Evolutionary conservation across 2,797 vertebrate species (phyloP).

Genomic region (Ispidina lecontei): DNA sequence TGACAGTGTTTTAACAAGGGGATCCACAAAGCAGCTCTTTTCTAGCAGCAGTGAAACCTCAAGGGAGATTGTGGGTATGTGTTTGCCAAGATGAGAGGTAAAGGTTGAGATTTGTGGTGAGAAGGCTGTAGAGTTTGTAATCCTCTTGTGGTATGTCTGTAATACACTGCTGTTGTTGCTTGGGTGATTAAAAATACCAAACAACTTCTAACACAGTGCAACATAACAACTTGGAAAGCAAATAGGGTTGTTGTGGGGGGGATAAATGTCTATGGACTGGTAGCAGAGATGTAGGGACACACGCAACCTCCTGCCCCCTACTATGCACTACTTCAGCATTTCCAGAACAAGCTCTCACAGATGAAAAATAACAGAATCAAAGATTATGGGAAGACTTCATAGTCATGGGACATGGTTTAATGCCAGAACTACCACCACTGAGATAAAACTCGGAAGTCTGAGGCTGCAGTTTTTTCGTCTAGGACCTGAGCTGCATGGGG

Average conservation of each 20-base stretch:
- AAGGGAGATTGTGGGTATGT: background rate
- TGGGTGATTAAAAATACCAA: background rate
- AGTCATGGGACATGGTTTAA: background rate
- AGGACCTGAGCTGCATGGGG: background rate
- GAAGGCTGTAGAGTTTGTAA: background rate
- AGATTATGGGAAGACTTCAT: background rate
- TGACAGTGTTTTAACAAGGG: background rate
- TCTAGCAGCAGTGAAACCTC: constrained; percentile 8
- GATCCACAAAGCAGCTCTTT: constrained; percentile 13
- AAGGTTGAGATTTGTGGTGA: background rate
- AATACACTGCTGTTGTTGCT: background rate
- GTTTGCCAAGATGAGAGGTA: background rate
- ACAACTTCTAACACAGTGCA: background rate
- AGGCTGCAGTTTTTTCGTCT: background rate
- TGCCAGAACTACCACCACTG: background rate
- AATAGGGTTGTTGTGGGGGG: background rate
- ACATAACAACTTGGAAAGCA: background rate
- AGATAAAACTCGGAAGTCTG: background rate
- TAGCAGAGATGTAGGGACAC: background rate
- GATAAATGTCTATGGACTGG: background rate
- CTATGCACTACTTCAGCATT: background rate
- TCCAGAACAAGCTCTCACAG: background rate
- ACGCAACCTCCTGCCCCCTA: rapidly evolving
- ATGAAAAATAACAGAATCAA: background rate
- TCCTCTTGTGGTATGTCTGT: background rate